Conservation (phyloP, 2,888 invertebrate genomes). For the Synanthedon andrenaeformis region DNA sequence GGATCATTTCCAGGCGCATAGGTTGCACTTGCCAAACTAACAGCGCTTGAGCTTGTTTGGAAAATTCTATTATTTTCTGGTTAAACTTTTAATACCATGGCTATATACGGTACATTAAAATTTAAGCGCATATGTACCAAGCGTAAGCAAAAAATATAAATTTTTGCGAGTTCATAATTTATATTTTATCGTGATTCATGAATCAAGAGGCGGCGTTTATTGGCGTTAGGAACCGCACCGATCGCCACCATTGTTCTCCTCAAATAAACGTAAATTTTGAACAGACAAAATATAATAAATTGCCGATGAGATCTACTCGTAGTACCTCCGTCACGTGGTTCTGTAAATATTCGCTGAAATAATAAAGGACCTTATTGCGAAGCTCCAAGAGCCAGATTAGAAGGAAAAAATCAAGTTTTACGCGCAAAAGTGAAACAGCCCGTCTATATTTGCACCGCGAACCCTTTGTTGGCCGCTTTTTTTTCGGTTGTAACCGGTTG, state of each 20-base stretch:
- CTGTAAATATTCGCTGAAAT: constrained; percentile 8
- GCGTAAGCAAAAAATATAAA: no score
- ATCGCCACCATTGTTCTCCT: constrained; percentile 56
- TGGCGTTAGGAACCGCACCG: constrained; percentile 60
- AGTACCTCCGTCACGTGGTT: constrained; percentile 37
- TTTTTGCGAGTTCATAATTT: constrained; percentile 12
- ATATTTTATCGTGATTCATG: constrained; percentile 18
- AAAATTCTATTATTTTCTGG: no score
- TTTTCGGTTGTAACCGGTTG: constrained; percentile 67
- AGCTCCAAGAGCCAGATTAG: constrained; percentile 25
- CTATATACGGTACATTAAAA: no score
- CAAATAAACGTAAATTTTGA: constrained; percentile 68
- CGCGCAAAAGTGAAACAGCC: constrained; percentile 24
- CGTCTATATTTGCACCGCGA: constrained; percentile 64
- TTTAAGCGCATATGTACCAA: no score
- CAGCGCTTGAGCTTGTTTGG: no score
- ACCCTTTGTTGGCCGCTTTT: constrained; percentile 65
- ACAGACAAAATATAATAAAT: constrained; percentile 71
- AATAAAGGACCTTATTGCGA: constrained; percentile 8
- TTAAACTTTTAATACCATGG: no score
- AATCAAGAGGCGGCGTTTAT: constrained; percentile 24
- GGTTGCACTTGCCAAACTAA: no score
- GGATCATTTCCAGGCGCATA: no score
- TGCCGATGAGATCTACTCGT: constrained; percentile 66
- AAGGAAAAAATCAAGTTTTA: constrained; percentile 10